Evolutionary conservation across 1,140 invertebrate species (phyloP).

Genomic region (Sinonovacula constricta): DNA sequence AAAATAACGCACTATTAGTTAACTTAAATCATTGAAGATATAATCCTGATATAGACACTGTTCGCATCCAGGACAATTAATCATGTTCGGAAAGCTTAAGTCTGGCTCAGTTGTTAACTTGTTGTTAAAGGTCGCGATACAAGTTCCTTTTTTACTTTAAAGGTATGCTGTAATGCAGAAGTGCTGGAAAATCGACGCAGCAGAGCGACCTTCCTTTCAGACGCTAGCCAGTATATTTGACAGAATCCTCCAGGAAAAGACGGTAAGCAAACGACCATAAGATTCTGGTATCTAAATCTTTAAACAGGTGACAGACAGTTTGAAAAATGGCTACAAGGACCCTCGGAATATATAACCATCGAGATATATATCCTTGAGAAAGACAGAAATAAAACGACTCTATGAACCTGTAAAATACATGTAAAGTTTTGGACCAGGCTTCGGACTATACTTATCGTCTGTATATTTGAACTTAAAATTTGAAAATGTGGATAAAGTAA

Average conservation of each 20-base stretch:
- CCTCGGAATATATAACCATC: neutral
- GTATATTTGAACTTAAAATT: too few relatives aligned
- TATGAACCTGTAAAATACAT: neutral
- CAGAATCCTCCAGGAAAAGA: constrained; percentile 66
- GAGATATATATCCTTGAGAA: neutral
- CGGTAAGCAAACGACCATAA: too few relatives aligned
- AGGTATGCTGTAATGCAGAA: constrained; percentile 75
- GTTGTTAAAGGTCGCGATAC: too few relatives aligned
- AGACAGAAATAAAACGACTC: neutral
- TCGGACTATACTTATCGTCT: neutral
- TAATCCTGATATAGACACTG: too few relatives aligned
- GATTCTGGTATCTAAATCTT: neutral
- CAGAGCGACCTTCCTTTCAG: constrained; percentile 76
- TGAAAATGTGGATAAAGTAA: too few relatives aligned
- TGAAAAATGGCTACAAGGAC: neutral
- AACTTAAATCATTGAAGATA: too few relatives aligned
- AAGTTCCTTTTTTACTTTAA: too few relatives aligned
- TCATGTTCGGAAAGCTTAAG: too few relatives aligned
- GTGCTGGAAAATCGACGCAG: constrained; percentile 71
- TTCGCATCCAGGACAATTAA: too few relatives aligned
- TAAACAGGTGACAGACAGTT: neutral
- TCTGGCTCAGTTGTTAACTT: too few relatives aligned
- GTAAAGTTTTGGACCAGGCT: neutral
- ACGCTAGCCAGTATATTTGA: constrained; percentile 81
- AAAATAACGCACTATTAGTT: too few relatives aligned